Percentiles rank a stretch among this genome's conserved stretches.
Evolutionary conservation across 2,888 invertebrate genomes (phyloP).

Genomic region (Papilio protenor): DNA sequence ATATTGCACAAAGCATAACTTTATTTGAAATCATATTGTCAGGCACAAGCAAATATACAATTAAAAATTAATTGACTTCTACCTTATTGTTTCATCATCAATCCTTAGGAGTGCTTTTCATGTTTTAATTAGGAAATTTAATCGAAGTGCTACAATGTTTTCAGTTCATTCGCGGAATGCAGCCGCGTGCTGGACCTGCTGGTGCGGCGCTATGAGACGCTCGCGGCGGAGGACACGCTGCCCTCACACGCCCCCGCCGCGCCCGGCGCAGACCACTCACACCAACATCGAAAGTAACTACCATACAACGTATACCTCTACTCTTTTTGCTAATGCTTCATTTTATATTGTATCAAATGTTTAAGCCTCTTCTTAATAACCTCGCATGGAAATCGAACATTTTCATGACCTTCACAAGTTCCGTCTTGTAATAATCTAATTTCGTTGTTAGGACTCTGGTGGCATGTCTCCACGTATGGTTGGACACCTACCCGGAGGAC

Average conservation of each 20-base stretch:
- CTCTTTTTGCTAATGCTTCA: conserved; percentile 28
- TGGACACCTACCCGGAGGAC: conserved; percentile 99
- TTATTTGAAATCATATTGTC: background rate
- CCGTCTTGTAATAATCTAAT: conserved; percentile 27
- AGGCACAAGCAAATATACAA: too few species aligned
- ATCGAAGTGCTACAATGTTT: background rate
- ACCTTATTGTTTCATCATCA: background rate
- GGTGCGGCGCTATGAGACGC: conserved; percentile 90
- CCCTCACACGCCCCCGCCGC: conserved; percentile 63
- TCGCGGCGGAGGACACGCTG: conserved; percentile 84
- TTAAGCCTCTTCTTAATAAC: conserved; percentile 12
- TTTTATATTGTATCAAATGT: conserved; percentile 7
- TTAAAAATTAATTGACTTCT: background rate
- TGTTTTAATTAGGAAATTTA: background rate
- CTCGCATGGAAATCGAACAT: conserved; percentile 14
- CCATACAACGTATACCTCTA: background rate
- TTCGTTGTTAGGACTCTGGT: conserved; percentile 88
- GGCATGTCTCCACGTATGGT: conserved; percentile 97
- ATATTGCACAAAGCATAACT: background rate
- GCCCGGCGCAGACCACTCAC: conserved; percentile 76
- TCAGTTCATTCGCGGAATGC: conserved; percentile 91
- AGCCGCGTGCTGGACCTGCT: conserved; percentile 93
- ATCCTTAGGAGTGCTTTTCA: background rate
- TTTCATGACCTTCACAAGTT: conserved; percentile 17
- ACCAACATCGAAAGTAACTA: conserved; percentile 88